Percentiles rank a stretch among this genome's conserved stretches.
Evolutionary conservation across 2,797 vertebrate species (phyloP).

Genomic region (Taeniopygia guttata): DNA sequence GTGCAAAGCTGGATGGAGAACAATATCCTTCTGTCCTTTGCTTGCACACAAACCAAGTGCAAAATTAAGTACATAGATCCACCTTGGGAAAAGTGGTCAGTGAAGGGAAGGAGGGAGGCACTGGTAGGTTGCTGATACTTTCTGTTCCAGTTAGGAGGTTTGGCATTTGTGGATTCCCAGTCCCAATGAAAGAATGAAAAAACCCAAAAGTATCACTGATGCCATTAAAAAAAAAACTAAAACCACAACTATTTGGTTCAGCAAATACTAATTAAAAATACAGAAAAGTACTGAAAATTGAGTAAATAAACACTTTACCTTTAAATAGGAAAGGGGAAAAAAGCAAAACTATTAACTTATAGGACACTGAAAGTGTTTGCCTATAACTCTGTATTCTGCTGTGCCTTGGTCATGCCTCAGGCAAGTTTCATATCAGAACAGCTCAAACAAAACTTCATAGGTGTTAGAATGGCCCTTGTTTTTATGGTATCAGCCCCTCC

Average conservation of each 20-base stretch:
- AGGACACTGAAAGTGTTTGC: background rate
- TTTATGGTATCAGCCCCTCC: background rate
- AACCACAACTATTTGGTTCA: background rate
- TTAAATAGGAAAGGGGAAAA: background rate
- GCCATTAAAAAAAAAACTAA: background rate
- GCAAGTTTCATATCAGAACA: background rate
- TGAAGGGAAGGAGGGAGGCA: background rate
- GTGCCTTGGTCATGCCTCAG: background rate
- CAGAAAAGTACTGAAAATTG: background rate
- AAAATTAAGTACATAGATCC: background rate
- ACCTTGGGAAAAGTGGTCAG: background rate
- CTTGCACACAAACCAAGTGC: fast-evolving
- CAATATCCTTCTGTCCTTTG: background rate
- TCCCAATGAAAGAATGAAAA: background rate
- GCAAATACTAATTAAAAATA: background rate
- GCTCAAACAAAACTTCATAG: background rate
- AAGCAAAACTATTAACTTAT: background rate
- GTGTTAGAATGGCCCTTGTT: background rate
- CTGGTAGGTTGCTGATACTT: background rate
- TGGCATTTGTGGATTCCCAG: background rate
- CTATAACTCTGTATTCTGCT: background rate
- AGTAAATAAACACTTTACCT: background rate
- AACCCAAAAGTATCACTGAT: background rate
- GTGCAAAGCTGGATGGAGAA: background rate
- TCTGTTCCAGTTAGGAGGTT: background rate